These are phyloP conservation scores for Graptemys geographica DNA, from an alignment of 2,797 vertebrate genomes.

Conservation along the genomic window DNA sequence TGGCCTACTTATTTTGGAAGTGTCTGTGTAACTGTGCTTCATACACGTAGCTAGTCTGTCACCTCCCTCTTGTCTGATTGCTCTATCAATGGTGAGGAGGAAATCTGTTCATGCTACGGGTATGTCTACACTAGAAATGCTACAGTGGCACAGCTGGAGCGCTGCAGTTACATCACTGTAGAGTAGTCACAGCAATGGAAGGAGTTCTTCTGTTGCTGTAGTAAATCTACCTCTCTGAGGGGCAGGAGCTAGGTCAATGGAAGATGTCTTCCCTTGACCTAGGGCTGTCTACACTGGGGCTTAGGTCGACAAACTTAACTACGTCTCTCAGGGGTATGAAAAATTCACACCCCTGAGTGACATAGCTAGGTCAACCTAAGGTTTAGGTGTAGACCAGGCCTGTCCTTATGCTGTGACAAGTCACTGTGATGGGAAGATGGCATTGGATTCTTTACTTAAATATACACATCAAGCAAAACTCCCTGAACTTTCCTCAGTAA, in stretches of 20 bases:
- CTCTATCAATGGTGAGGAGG: background rate
- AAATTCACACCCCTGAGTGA: background rate
- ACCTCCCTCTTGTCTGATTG: background rate
- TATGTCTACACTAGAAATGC: background rate
- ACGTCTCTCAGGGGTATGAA: background rate
- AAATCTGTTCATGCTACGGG: background rate
- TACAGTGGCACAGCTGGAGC: no score
- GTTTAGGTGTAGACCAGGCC: background rate
- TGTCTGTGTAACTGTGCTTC: background rate
- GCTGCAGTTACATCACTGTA: no score
- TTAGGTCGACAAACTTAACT: background rate
- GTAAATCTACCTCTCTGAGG: background rate
- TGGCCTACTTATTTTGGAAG: background rate
- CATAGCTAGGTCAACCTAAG: background rate
- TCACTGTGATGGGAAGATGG: background rate
- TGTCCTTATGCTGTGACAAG: background rate
- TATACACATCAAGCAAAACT: background rate
- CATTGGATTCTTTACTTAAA: background rate
- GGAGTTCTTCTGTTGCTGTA: background rate
- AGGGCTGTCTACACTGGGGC: background rate
- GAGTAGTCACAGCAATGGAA: no score
- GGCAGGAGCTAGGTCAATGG: background rate
- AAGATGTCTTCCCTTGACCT: background rate
- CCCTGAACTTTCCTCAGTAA: background rate
- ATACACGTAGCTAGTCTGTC: background rate